Evolutionary conservation across 2,888 invertebrate genomes (phyloP).

Genomic region (Steinernema carpocapsae): DNA sequence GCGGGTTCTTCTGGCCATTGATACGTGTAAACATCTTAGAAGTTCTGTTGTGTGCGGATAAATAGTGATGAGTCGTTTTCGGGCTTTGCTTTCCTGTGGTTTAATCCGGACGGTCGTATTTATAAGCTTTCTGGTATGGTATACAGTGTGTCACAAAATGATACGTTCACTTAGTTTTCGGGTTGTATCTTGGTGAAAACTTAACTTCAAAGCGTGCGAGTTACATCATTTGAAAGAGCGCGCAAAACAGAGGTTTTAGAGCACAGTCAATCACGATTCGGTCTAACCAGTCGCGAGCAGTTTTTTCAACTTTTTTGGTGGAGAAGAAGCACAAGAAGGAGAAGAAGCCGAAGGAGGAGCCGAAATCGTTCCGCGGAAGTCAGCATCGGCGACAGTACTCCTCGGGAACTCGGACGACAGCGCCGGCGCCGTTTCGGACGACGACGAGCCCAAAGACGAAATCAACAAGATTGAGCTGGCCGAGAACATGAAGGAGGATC

Average conservation of each 20-base stretch:
- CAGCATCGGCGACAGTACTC: constrained; percentile 27
- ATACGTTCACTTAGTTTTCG: too few species aligned
- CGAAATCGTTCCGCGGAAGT: not conserved
- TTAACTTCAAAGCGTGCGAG: too few species aligned
- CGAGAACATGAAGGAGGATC: constrained; percentile 66
- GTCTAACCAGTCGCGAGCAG: constrained; percentile 36
- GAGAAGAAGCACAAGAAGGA: constrained; percentile 33
- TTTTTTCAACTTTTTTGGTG: too few species aligned
- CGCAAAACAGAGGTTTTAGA: too few species aligned
- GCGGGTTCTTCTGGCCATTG: not conserved
- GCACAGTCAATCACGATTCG: not conserved
- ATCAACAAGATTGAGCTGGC: constrained; percentile 57
- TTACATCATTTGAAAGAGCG: too few species aligned
- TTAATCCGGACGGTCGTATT: too few species aligned
- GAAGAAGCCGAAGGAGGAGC: constrained; percentile 35
- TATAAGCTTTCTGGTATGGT: too few species aligned
- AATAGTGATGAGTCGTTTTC: too few species aligned
- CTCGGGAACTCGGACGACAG: constrained; percentile 36
- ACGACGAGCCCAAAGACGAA: constrained; percentile 45
- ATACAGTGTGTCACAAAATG: too few species aligned
- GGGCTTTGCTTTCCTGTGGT: not conserved
- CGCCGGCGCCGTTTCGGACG: constrained; percentile 50
- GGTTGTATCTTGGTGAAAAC: too few species aligned
- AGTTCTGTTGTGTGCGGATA: too few species aligned
- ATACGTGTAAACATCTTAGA: not conserved